Evolutionary conservation across 2,888 invertebrate species (phyloP), one percentile per base, ranked within the genome.

Genomic region (Drosophila lutescens): DNA sequence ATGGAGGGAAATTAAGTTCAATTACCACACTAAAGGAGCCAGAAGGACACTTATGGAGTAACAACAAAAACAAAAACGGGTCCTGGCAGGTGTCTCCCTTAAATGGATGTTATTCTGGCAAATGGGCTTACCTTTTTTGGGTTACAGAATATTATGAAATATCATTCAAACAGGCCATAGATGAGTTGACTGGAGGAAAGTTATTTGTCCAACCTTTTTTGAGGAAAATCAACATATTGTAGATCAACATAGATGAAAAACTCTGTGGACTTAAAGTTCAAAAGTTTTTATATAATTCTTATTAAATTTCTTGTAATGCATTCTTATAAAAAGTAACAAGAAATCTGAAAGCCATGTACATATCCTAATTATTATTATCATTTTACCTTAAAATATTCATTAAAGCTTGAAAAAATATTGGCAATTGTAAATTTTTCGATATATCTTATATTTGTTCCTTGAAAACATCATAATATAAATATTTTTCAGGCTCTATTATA

Each of bases 1-100:
- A 68, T 59, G 44, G 55, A 34, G 54, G 79, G 68, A 72, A 69
- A 71, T 61, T 71, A 54, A 61, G 56, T 50, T 80, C 73, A 73
- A 81, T 79, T 79, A 63, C 62, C 68, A 77, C 58, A 55, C 57
- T 57, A 69, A 68, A 71, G 65, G 59, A 59, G 68, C 72, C 67
- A 68, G 53, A 49, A 67, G 78, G 74, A 77, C 80, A 55, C 47
- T 49, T 49, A 23, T 47, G 26, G 40, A 30, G 43, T 9, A 43
- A 26, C 9, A 17, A 17, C 26, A 47, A 17, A 53, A 53, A 15
- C 15, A 30, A 44, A 44, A 32, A 41, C 12, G 6, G 9, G 41
- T 54, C 30, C 55, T 26, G 32, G 5, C 26, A 26, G 15, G 12
- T 17, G 15, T 36, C 17, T 17, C 30, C 12, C 58, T 8, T 51